Evolutionary conservation across 2,113 vertebrate genomes (phyloP).

Genomic region (Zosterops pallidus): DNA sequence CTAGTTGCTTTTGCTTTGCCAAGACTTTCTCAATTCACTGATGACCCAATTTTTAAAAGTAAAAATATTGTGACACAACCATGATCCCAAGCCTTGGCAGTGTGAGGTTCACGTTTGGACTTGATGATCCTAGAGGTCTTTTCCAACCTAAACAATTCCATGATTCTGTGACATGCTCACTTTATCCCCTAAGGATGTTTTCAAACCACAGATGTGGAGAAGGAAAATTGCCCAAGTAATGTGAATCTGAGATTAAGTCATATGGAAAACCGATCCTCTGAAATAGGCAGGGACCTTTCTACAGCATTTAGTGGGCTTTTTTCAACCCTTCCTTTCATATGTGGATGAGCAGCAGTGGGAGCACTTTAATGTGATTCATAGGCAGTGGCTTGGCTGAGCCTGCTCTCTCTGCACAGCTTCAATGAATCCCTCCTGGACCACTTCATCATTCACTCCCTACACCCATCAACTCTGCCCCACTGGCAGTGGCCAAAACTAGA

Average conservation of each 20-base stretch:
- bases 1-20: background rate
- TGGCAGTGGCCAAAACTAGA: background rate
- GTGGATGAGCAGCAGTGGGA: background rate
- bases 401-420: background rate
- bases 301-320: background rate
- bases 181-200: background rate
- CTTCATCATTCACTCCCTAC: background rate
- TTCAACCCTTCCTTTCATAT: background rate
- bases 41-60: conserved; percentile 17
- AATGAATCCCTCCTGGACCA: background rate
- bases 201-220: background rate
- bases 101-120: background rate
- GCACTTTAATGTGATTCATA: background rate
- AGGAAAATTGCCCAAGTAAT: background rate
- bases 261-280: background rate
- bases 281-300: background rate
- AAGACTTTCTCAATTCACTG: background rate
- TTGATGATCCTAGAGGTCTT: background rate
- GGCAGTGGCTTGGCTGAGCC: background rate
- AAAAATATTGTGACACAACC: background rate
- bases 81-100: background rate
- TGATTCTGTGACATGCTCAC: background rate
- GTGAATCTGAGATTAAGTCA: background rate
- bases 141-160: background rate
- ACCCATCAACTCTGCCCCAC: background rate